Evolutionary conservation across 2,888 invertebrate species (phyloP), one percentile per base, ranked within the genome.

Genomic region (Chymomyza fuscimana): DNA sequence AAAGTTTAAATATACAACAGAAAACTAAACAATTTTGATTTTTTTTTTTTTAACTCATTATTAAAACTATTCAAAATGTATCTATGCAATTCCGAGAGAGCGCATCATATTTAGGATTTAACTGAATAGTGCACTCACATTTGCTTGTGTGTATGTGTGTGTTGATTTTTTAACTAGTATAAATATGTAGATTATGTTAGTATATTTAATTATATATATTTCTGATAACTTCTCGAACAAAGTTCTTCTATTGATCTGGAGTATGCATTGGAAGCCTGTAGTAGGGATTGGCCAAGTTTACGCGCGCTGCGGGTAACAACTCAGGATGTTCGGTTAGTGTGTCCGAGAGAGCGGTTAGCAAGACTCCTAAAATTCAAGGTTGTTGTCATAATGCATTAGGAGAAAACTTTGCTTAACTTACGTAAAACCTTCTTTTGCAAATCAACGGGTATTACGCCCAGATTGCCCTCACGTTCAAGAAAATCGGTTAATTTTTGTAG

Each of bases 341-440:
- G 89, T 96, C 96, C 0, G 95, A 94, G 73, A 96, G 90, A 1
- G 96, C 95, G 25, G 95, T 94, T 74, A 96, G 94, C 90, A 96
- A 93, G n/a, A 96, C 94, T 88, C 95, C 96, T 96, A 90, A 4
- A 29, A 16, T 6, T 36, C 61, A 32, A 61, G 56, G 19, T 1
- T 25, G 1, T 12, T 2, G 1, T 29, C 10, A 1, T 5, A 58
- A 59, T 36, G 7, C 12, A n/a, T 15, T 46, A 15, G 32, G 32
- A 32, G 4, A 12, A 2, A 46, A 12, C 12, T 4, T 46, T 12
- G 40, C 4, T 46, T 22, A 95, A 82, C 90, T 84, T 91, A 96
- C 96, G 95, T 72, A 96, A 93, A 64, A 96, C 95, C 93, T 95
- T 95, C 92, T 95, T 95, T 91, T 96, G 95, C 78, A 96, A 93